phyloP scores from a whole-genome alignment of 2,797 vertebrate species.

The Glossophaga mutica region DNA sequence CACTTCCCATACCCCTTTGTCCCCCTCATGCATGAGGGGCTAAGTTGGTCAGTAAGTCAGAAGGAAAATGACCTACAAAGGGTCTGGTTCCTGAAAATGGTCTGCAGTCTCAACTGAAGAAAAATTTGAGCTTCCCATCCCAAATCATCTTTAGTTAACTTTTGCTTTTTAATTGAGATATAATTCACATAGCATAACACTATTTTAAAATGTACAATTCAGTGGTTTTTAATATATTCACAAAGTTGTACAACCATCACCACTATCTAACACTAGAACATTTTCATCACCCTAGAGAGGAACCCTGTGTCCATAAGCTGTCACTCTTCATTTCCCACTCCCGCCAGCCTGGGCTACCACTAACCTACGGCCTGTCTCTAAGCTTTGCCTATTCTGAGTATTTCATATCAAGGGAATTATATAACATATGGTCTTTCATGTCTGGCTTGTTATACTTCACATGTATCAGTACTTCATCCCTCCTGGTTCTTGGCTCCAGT shows the following conservation, averaged over 20 bases:
- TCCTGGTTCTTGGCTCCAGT: background rate
- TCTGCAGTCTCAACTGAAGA: slow-evolving; percentile 2
- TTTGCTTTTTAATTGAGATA: slow-evolving; percentile 20
- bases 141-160: slow-evolving; percentile 25
- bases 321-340: background rate
- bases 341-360: background rate
- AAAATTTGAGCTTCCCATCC: background rate
- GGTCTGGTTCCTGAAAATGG: background rate
- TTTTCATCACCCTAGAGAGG: background rate
- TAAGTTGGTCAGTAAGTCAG: background rate
- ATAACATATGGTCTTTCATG: background rate
- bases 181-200: background rate
- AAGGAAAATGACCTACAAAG: background rate
- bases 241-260: background rate
- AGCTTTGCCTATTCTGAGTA: background rate
- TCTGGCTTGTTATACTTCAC: background rate
- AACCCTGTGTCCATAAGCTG: background rate
- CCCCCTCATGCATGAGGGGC: background rate
- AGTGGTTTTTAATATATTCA: background rate
- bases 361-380: background rate
- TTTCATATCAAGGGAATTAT: background rate
- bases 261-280: background rate
- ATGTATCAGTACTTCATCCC: background rate
- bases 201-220: background rate
- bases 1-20: fast-evolving